Conservation (phyloP, 2,888 invertebrate genomes). For the Apomyelois bistriatella region DNA sequence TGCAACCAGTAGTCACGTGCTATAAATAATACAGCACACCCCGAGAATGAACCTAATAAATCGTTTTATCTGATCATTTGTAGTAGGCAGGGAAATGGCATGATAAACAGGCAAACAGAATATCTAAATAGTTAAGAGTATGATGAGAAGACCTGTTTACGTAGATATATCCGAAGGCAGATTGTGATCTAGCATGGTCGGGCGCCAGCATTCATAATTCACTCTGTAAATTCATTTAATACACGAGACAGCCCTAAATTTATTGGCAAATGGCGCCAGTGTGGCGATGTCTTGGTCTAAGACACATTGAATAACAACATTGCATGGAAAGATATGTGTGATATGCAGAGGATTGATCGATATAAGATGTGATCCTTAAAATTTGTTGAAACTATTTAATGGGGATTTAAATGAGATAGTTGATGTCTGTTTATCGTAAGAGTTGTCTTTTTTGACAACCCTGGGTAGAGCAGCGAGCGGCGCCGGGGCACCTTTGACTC, state of each 20-base stretch:
- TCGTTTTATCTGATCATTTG: slow-evolving; percentile 40
- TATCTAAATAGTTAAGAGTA: slow-evolving; percentile 39
- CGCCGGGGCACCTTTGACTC: slow-evolving; percentile 36
- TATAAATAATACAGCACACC: slow-evolving; percentile 24
- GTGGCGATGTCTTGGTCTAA: slow-evolving; percentile 61
- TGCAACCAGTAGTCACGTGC: slow-evolving; percentile 16
- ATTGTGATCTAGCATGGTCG: slow-evolving; percentile 64
- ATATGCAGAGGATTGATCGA: slow-evolving; percentile 33
- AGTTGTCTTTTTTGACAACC: slow-evolving; percentile 27
- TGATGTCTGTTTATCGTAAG: not conserved
- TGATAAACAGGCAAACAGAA: slow-evolving; percentile 42
- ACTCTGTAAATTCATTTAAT: slow-evolving; percentile 72
- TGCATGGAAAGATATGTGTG: slow-evolving; percentile 39
- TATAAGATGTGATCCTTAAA: slow-evolving; percentile 12
- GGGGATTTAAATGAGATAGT: not conserved
- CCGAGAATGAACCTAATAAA: slow-evolving; percentile 33
- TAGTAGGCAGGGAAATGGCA: slow-evolving; percentile 37
- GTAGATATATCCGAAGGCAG: slow-evolving; percentile 50
- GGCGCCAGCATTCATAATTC: slow-evolving; percentile 69
- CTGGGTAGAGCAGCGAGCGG: slow-evolving; percentile 39
- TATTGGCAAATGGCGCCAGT: slow-evolving; percentile 74
- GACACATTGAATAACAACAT: slow-evolving; percentile 62
- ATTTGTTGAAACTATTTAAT: not conserved
- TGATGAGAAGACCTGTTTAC: slow-evolving; percentile 62
- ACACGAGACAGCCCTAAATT: slow-evolving; percentile 73